Percentiles rank a stretch among this genome's conserved stretches.
These are phyloP conservation scores for Cassiopea xamachana DNA, from an alignment of 30 jellyfish, hydroid and myxozoan species.

Conservation along the genomic window DNA sequence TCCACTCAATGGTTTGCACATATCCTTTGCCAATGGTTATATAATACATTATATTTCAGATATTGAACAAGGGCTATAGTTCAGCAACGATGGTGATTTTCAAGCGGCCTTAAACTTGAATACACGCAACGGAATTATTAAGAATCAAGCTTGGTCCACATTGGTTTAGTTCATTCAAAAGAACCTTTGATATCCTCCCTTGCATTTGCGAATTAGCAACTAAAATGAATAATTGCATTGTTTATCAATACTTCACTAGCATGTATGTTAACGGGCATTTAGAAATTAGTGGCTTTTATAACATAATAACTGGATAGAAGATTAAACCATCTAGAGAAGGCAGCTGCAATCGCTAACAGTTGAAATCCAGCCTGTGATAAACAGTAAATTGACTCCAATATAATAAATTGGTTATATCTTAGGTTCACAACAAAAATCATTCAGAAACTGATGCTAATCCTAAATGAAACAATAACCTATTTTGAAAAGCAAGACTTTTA, in stretches of 20 bases:
- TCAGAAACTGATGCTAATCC: background rate
- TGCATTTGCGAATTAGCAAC: too few relatives aligned
- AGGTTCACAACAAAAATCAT: background rate
- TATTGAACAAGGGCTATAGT: too few relatives aligned
- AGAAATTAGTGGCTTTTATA: background rate
- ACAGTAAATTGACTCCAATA: background rate
- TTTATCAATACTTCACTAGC: background rate
- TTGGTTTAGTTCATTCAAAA: too few relatives aligned
- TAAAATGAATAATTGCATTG: background rate
- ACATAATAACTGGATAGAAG: background rate
- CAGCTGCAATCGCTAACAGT: background rate
- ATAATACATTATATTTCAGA: too few relatives aligned
- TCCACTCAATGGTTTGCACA: too few relatives aligned
- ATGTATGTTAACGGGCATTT: background rate
- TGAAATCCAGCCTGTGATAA: background rate
- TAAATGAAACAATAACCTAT: background rate
- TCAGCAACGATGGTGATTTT: too few relatives aligned
- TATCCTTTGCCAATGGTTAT: too few relatives aligned
- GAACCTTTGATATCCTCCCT: too few relatives aligned
- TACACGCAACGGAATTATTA: too few relatives aligned
- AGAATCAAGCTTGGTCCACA: too few relatives aligned
- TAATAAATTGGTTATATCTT: too few relatives aligned
- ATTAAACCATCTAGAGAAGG: background rate
- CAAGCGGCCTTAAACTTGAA: too few relatives aligned
- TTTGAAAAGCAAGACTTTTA: background rate